A percentile compares a stretch with the other conserved stretches of the same genome.
phyloP scores from a whole-genome alignment of 2,797 vertebrate genomes.

The Streptopelia turtur region DNA sequence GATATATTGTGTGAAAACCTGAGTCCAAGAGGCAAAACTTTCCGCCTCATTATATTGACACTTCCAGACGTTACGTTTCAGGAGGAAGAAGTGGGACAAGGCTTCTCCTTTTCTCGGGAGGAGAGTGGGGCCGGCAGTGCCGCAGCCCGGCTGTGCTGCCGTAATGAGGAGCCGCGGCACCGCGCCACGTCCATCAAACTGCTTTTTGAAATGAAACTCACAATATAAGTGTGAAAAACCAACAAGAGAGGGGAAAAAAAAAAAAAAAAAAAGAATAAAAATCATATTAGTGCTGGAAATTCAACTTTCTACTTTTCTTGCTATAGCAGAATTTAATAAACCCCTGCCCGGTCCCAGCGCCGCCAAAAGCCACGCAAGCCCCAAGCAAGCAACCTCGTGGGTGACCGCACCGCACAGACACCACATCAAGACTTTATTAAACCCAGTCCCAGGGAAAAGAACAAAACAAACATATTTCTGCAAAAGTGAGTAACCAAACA shows the following conservation, averaged over 20 bases:
- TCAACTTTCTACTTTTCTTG: constrained; percentile 43
- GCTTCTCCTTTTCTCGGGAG: not conserved
- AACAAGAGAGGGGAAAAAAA: not conserved
- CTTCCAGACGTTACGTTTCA: not conserved
- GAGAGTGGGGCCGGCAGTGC: not conserved
- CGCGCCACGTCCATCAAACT: not conserved
- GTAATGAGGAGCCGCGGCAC: not conserved
- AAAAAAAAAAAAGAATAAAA: not conserved
- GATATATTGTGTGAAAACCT: fast-evolving
- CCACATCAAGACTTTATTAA: constrained; percentile 68
- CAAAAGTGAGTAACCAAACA: not conserved
- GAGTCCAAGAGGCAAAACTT: not conserved
- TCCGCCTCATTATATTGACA: not conserved
- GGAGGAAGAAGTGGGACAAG: not conserved
- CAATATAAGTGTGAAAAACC: not conserved
- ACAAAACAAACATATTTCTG: not conserved
- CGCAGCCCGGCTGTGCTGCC: not conserved
- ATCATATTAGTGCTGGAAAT: constrained; percentile 30
- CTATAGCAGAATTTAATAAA: constrained; percentile 71
- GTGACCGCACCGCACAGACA: not conserved
- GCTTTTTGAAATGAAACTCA: not conserved
- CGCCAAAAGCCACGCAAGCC: not conserved
- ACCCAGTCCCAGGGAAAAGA: constrained; percentile 22
- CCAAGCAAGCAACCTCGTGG: constrained; percentile 43
- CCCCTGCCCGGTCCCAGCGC: not conserved